Conservation (phyloP, 2,797 vertebrate genomes). For the Oreonectes daqikongensis region DNA sequence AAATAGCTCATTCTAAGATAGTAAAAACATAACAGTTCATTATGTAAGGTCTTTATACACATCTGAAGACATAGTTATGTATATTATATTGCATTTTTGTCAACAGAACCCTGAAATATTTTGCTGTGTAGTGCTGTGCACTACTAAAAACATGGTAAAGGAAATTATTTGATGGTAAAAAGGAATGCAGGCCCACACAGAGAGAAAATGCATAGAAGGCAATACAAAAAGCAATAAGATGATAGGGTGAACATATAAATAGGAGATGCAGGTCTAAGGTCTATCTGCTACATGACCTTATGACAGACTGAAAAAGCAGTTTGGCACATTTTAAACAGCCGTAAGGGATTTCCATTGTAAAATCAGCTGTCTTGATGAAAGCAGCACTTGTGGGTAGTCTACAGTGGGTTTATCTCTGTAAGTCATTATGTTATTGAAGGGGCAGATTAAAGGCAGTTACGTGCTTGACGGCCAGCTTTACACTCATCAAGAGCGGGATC, state of each 20-base stretch:
- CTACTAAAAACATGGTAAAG: not conserved
- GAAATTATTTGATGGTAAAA: not conserved
- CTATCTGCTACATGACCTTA: constrained; percentile 60
- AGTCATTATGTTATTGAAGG: constrained; percentile 76
- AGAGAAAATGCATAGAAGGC: not conserved
- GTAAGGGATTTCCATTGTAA: constrained; percentile 82
- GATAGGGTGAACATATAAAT: constrained; percentile 24
- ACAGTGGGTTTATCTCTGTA: constrained; percentile 71
- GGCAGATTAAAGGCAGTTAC: constrained; percentile 76
- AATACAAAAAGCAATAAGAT: constrained; percentile 47
- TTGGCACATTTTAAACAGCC: constrained; percentile 79
- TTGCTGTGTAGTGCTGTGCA: no score
- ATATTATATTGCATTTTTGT: no score
- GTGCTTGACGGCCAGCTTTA: constrained; percentile 73
- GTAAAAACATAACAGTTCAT: no score
- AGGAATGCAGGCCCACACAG: not conserved
- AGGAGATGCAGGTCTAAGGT: constrained; percentile 6
- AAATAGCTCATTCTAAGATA: no score
- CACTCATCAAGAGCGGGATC: constrained; percentile 69
- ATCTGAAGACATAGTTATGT: no score
- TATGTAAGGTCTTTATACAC: no score
- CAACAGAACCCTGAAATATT: no score
- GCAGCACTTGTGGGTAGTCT: constrained; percentile 72
- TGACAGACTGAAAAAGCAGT: constrained; percentile 68
- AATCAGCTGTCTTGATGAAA: constrained; percentile 81